A percentile compares a stretch with the other conserved stretches of the same genome.
Evolutionary conservation across 2,797 vertebrate species (phyloP).

Genomic region (Xerus rutilus): DNA sequence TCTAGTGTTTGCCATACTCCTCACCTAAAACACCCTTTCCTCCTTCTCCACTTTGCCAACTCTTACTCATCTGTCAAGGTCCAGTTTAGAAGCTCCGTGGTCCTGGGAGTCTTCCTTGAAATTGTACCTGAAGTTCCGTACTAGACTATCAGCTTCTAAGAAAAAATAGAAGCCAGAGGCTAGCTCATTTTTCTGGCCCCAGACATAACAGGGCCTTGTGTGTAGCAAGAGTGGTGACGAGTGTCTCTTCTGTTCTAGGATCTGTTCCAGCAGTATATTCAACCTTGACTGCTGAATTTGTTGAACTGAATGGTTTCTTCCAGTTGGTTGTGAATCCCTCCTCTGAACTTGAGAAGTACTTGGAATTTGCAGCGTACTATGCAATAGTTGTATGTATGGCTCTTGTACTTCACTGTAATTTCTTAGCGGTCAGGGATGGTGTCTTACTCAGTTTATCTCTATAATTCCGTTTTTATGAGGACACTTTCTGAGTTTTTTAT

Average conservation of each 20-base stretch:
- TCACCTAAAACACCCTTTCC: background rate
- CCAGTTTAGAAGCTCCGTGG: constrained; percentile 16
- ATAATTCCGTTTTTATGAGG: background rate
- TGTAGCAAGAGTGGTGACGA: background rate
- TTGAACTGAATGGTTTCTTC: background rate
- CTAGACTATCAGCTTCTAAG: background rate
- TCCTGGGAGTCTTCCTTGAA: constrained; percentile 36
- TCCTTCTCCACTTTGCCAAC: background rate
- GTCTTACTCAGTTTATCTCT: background rate
- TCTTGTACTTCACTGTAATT: background rate
- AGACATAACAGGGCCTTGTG: background rate
- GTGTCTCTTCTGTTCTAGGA: background rate
- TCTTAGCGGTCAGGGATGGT: background rate
- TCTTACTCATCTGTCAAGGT: background rate
- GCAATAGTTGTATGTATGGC: background rate
- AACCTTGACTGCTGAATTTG: background rate
- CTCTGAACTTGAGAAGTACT: background rate
- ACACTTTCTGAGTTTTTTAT: background rate
- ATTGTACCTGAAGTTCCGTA: background rate
- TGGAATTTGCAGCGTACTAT: no score
- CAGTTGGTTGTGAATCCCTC: background rate
- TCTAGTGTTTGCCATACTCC: background rate
- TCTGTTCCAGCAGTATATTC: background rate
- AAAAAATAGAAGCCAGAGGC: background rate
- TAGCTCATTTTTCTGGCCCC: background rate